Evolutionary conservation across 2,888 invertebrate species (phyloP).

Genomic region (Andrena bicolor): DNA sequence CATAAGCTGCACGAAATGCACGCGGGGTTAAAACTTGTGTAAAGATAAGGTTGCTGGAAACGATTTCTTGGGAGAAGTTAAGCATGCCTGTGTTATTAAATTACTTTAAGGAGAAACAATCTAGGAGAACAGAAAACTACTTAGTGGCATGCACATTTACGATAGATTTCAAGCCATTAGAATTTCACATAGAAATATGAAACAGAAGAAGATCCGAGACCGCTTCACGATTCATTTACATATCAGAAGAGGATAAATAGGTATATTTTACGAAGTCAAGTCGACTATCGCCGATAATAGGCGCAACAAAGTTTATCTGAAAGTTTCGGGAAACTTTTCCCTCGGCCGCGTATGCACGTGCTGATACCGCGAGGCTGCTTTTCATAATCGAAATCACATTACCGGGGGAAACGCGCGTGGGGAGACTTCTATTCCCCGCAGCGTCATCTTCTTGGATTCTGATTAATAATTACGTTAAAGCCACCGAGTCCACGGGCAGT

Average conservation of each 20-base stretch:
- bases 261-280: no score
- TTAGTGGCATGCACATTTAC: no score
- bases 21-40: conserved; percentile 54
- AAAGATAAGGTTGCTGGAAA: conserved; percentile 5
- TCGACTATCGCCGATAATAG: background rate
- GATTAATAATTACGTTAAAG: conserved; percentile 75
- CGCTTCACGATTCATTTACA: no score
- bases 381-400: conserved; percentile 45
- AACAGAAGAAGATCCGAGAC: no score
- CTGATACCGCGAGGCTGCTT: conserved; percentile 15
- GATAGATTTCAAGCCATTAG: no score
- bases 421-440: conserved; percentile 41
- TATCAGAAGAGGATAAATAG: background rate
- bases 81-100: background rate
- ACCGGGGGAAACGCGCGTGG: conserved; percentile 8
- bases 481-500: conserved; percentile 59
- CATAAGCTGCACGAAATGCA: conserved; percentile 73
- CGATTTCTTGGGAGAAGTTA: background rate
- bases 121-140: no score
- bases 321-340: background rate
- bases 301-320: background rate
- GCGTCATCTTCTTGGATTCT: conserved; percentile 60
- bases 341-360: conserved; percentile 12
- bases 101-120: no score
- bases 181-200: no score